Evolutionary conservation across 2,888 invertebrate genomes (phyloP), one percentile per base, ranked within the genome.

Genomic region (Drosophila cognata): DNA sequence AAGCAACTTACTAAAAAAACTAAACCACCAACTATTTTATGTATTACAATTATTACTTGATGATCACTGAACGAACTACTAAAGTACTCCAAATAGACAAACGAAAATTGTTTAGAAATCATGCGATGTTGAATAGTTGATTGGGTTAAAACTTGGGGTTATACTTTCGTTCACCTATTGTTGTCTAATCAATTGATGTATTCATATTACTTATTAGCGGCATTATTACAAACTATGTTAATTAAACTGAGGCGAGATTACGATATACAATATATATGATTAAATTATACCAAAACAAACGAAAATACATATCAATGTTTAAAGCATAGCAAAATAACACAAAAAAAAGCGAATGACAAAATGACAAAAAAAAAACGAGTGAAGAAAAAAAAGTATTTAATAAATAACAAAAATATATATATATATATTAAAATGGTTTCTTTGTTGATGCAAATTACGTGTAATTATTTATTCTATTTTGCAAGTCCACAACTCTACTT

Each of bases 361-460:
- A 64, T 11, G 25, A 33, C 66, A 63, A 73, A 65, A 56, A 62
- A 69, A 76, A 71, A 75, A 41, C 63, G 78, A 78, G 61, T 74
- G 66, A 77, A 77, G 55, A 79, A 77, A 81, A 76, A 78, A 72
- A 83, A 82, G 79, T 89, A 87, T 89, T 90, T 84, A 90, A 89
- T 87, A 90, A 88, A 88, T 77, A 79, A 79, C 78, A 86, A 79
- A 93, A 94, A 86, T 71, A 94, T 66, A 63, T 63, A 76, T 68
- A 77, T 65, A 74, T 79, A 72, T 82, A 89, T 88, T 84, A 84
- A 88, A 90, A 89, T 88, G 93, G 92, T 93, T 93, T 93, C 92
- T 88, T 88, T 91, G 91, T 91, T 91, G 81, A 89, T 81, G 83
- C 88, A 86, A 88, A 81, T 73, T 50, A 59, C 71, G 78, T 69